Evolutionary conservation across 2,797 vertebrate species (phyloP).

Genomic region (Chromobotia macracanthus): DNA sequence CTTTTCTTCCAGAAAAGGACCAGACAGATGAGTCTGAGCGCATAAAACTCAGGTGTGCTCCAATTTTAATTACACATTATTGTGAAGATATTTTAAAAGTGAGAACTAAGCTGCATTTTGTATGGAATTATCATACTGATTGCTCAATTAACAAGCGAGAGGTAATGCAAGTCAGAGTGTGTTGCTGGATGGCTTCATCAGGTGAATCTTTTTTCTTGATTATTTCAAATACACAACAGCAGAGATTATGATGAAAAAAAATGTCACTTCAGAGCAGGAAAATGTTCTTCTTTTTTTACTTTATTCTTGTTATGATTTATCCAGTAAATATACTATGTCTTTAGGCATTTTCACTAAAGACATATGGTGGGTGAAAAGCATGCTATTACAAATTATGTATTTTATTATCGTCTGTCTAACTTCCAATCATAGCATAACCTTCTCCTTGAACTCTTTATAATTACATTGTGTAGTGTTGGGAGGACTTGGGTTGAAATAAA

Average conservation of each 20-base stretch:
- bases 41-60: conserved; percentile 75
- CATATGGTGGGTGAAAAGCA: no score
- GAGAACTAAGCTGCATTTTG: conserved; percentile 72
- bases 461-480: conserved; percentile 9
- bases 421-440: background rate
- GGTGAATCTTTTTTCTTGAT: conserved; percentile 27
- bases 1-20: conserved; percentile 16
- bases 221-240: conserved; percentile 20
- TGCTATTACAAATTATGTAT: background rate
- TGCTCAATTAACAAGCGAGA: conserved; percentile 59
- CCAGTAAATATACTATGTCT: background rate
- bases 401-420: background rate
- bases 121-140: conserved; percentile 73
- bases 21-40: conserved; percentile 63
- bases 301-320: background rate
- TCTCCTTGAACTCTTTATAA: background rate
- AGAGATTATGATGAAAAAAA: background rate
- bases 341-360: background rate
- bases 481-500: background rate
- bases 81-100: conserved; percentile 71
- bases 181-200: conserved; percentile 8
- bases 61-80: conserved; percentile 75
- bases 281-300: no score
- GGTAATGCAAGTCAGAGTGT: conserved; percentile 26
- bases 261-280: background rate